Evolutionary conservation across 2,113 vertebrate genomes (phyloP).

Genomic region (Nipponia nippon): DNA sequence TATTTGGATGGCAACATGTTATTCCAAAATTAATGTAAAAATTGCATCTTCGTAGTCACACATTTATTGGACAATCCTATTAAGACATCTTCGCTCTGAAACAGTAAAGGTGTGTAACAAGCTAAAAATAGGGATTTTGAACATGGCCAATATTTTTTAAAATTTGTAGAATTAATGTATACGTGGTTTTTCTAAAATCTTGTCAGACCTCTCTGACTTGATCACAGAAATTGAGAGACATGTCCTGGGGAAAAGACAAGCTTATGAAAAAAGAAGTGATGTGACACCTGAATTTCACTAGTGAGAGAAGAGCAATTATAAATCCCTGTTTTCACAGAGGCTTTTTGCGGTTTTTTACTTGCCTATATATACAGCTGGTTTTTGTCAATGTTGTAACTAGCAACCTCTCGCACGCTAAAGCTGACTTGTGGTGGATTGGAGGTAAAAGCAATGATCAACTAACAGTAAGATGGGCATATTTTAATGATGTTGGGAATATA

Average conservation of each 20-base stretch:
- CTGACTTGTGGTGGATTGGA: background rate
- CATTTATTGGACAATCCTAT: background rate
- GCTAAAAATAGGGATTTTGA: background rate
- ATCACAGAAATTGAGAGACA: background rate
- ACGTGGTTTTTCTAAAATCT: background rate
- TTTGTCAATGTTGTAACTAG: background rate
- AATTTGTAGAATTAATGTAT: background rate
- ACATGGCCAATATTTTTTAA: background rate
- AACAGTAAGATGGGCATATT: slow-evolving; percentile 52
- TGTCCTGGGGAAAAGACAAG: background rate
- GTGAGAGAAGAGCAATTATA: background rate
- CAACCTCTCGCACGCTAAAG: background rate
- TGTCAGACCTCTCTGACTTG: background rate
- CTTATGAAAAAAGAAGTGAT: background rate
- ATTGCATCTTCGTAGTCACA: background rate
- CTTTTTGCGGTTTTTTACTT: background rate
- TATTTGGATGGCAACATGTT: background rate
- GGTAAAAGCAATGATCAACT: background rate
- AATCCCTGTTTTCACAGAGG: background rate
- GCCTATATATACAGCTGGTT: background rate
- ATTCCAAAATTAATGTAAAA: background rate
- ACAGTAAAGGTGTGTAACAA: background rate
- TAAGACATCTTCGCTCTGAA: background rate
- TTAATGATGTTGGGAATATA: slow-evolving; percentile 62
- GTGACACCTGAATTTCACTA: background rate